Base-by-base conservation (phyloP, 2,888 invertebrate genomes). In the Ophonus ardosiacus region DNA sequence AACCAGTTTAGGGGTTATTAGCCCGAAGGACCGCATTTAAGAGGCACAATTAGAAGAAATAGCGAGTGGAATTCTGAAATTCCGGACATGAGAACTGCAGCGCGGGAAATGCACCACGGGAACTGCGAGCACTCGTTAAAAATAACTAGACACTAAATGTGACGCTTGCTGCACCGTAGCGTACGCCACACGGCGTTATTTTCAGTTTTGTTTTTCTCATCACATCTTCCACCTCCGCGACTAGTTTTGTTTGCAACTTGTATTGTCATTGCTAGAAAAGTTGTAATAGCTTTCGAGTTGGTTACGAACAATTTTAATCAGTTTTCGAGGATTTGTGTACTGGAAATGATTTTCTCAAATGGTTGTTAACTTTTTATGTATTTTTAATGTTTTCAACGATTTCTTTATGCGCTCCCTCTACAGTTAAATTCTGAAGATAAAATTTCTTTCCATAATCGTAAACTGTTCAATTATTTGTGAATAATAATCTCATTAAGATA, bases 1-100 rank as follows among this genome's bases (percentile, higher is more conserved):
- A 81, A 81, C 81, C 65, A 81, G 63, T 81, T 78, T 78, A 78
- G 78, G 18, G 78, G 78, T 78, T 78, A 78, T 78, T 78, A 78
- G 57, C 18, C 57, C 57, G 31, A n/a, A 78, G 78, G 57, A 78
- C 24, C 57, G 78, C 31, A 63, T 59, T 81, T 65, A 81, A 40
- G 40, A 43, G 61, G 51, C 81, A 61, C 81, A 81, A 81, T 81
- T 65, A 81, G 65, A 81, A 81, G 65, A 65, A 81, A 81, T 78
- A 40, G 31, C 31, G 24, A 17, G 13, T 57, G 57, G 56, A 78
- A 57, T 43, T 74, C 43, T 43, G 71, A 17, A 17, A 79, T 24
- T 38, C 40, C 40, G 61, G 51, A 59, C 59, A 31, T 31, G 79
- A 7, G 31, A 59, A 59, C 59, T 59, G 79, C 59, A 79, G 21